Evolutionary conservation across 2,797 vertebrate species (phyloP).

Genomic region (Coranthus polyacanthus): DNA sequence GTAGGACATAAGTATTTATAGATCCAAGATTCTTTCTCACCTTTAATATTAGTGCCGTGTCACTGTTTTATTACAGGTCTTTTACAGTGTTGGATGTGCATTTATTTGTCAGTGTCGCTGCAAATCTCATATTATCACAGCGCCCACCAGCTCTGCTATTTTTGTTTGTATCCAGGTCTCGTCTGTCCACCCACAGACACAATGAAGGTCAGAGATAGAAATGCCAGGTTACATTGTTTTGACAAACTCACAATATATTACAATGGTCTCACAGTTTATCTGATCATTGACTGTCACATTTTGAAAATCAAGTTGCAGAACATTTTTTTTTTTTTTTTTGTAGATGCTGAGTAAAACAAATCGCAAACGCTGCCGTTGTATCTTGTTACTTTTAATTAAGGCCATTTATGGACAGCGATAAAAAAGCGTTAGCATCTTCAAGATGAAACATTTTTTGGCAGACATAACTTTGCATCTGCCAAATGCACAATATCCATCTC

Average conservation of each 20-base stretch:
- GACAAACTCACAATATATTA: constrained; percentile 25
- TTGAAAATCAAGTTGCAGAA: no score
- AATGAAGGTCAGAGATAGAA: constrained; percentile 60
- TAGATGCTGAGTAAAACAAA: background rate
- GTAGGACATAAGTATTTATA: background rate
- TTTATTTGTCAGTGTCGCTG: constrained; percentile 19
- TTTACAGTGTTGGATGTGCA: background rate
- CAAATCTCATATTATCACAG: constrained; percentile 39
- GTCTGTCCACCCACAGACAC: constrained; percentile 61
- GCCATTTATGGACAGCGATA: constrained; percentile 21
- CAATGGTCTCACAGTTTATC: no score
- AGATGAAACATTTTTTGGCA: constrained; percentile 24
- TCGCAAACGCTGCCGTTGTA: constrained; percentile 1
- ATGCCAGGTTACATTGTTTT: constrained; percentile 51
- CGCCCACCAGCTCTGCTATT: constrained; percentile 43
- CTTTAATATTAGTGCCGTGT: background rate
- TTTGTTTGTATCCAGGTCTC: constrained; percentile 53
- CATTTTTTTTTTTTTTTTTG: no score
- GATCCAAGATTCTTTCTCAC: background rate
- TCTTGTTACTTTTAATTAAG: constrained; percentile 28
- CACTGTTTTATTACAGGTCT: background rate
- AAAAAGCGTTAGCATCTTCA: background rate
- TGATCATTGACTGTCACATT: no score
- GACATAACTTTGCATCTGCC: constrained; percentile 23
- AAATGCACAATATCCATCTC: constrained; percentile 23